Evolutionary conservation across 2,888 invertebrate species (phyloP).

Genomic region (Drosophila pegasa): DNA sequence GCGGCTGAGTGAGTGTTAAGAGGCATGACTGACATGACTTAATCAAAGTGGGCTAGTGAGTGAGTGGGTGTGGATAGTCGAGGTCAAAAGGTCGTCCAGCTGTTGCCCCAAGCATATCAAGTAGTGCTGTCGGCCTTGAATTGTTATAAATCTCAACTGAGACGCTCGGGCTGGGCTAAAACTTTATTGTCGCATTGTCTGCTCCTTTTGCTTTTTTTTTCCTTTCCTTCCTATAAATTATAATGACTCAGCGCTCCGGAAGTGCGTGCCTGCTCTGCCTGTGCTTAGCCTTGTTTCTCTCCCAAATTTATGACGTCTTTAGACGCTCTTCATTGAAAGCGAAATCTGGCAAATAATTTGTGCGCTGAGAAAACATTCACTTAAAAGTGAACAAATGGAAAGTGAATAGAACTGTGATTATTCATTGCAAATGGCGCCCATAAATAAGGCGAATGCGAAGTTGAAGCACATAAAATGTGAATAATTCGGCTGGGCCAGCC

Average conservation of each 20-base stretch:
- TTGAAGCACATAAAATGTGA: background rate
- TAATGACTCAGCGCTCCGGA: constrained; percentile 77
- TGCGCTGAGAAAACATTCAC: constrained; percentile 30
- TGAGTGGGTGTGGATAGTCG: constrained; percentile 21
- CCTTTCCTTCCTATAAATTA: constrained; percentile 67
- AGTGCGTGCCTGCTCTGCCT: constrained; percentile 50
- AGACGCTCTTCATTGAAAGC: constrained; percentile 54
- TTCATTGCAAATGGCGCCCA: constrained; percentile 18
- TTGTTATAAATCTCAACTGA: constrained; percentile 60
- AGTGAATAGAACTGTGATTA: constrained; percentile 51
- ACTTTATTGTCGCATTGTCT: constrained; percentile 73
- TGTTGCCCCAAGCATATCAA: constrained; percentile 64
- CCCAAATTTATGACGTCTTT: constrained; percentile 70
- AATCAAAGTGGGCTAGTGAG: constrained; percentile 10
- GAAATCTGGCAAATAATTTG: constrained; percentile 38
- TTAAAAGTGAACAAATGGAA: constrained; percentile 52
- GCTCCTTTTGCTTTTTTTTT: constrained; percentile 22
- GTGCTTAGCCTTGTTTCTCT: constrained; percentile 30
- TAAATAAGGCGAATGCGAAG: background rate
- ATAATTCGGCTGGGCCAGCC: background rate
- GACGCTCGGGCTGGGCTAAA: constrained; percentile 33
- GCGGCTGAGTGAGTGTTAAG: constrained; percentile 18
- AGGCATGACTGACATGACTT: constrained; percentile 6
- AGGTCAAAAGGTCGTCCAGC: constrained; percentile 65
- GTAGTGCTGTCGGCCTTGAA: constrained; percentile 67